phyloP scores from a whole-genome alignment of 2,888 invertebrate species.

The Acleris laterana region DNA sequence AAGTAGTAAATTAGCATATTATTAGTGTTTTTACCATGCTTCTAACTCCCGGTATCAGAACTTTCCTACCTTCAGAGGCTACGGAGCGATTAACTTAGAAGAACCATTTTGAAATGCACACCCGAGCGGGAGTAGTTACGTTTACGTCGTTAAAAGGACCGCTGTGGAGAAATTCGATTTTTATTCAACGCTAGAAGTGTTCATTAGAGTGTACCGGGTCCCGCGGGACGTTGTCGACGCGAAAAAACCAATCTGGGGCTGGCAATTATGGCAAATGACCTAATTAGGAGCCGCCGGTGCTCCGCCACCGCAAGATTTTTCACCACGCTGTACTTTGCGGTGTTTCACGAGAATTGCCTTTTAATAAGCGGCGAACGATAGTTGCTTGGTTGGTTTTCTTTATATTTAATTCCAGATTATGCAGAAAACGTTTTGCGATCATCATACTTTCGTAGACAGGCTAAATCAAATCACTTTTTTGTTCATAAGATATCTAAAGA shows the following conservation, averaged over 20 bases:
- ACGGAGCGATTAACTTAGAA: constrained; percentile 1
- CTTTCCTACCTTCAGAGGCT: neutral
- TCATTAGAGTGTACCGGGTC: constrained; percentile 71
- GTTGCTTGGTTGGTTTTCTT: constrained; percentile 42
- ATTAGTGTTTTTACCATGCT: neutral
- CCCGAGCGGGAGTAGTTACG: constrained; percentile 15
- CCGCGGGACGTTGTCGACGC: constrained; percentile 74
- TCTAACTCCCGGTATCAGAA: neutral
- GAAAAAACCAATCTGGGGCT: constrained; percentile 80
- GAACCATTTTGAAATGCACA: constrained; percentile 23
- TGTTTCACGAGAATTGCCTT: constrained; percentile 58
- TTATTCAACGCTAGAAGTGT: constrained; percentile 59
- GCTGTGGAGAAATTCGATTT: constrained; percentile 42
- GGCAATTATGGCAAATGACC: constrained; percentile 80
- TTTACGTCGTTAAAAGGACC: constrained; percentile 32
- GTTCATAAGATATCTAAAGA: too few relatives aligned
- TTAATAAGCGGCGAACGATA: constrained; percentile 56
- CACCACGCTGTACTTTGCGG: constrained; percentile 61
- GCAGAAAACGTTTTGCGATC: neutral
- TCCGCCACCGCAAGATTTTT: constrained; percentile 60
- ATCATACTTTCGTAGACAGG: neutral
- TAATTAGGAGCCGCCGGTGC: constrained; percentile 66
- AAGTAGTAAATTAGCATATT: too few relatives aligned
- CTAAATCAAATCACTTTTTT: too few relatives aligned
- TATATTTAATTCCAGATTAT: constrained; percentile 39